Conservation (phyloP, 2,797 vertebrate species). For the Acanthornis magna region DNA sequence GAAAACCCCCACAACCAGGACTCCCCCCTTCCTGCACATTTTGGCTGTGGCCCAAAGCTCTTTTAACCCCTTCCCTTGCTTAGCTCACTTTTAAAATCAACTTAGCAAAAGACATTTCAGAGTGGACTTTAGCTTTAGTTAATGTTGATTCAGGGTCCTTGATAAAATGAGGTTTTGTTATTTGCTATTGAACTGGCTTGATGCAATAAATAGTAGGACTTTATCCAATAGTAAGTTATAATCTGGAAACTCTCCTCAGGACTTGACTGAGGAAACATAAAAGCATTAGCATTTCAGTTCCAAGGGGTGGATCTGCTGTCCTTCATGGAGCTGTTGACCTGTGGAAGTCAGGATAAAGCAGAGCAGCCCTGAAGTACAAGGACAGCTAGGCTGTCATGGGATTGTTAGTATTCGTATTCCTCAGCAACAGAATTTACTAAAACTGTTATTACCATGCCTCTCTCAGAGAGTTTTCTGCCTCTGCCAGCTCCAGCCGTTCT, state of each 20-base stretch:
- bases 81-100: neutral
- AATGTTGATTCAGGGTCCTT: neutral
- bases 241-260: neutral
- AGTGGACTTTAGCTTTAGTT: neutral
- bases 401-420: neutral
- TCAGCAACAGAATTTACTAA: neutral
- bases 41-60: neutral
- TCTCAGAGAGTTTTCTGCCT: neutral
- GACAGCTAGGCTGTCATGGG: neutral
- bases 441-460: rapidly evolving
- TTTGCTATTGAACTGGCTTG: neutral
- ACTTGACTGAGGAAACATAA: neutral
- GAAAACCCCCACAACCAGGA: neutral
- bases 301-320: rapidly evolving
- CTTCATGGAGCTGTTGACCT: neutral
- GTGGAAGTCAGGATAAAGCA: neutral
- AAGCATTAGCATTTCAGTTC: neutral
- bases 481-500: neutral
- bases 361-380: neutral
- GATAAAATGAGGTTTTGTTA: neutral
- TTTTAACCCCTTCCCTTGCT: neutral
- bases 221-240: neutral
- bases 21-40: rapidly evolving
- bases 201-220: neutral
- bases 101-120: neutral